Base-by-base conservation (phyloP, 2,113 vertebrate species). In the Tenebrosternarchus preto region DNA sequence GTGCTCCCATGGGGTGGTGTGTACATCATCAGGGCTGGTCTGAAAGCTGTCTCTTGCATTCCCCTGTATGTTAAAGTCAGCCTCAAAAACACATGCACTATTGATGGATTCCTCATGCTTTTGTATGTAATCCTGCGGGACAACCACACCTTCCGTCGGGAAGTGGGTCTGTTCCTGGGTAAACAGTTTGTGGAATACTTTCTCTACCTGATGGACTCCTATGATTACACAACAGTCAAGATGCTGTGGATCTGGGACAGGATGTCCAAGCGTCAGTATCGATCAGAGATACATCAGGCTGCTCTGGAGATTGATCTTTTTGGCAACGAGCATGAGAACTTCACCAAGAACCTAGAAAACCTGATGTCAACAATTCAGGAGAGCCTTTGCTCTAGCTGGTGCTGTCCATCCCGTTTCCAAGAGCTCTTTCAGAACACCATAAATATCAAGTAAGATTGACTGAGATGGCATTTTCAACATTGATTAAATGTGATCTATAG, bases 191-290 rank as follows among this genome's bases (percentile, higher is more conserved):
- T 96, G 73, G 93, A 96, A 79, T 92, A 92, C 80, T 96, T 96
- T 88, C 94, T 96, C 39, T 91, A 95, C 86, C 91, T 96, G 86
- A 96, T 96, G 95, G 95, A 96, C 88, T 94, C 93, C 59, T 96
- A 92, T 56, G 93, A 94, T 87, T 96, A 95, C 90, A 94, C 95
- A 84, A 95, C 94, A 0, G 95, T 96, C 68, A 96, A 96, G 91
- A 92, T 96, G 84, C 90, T 96, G 88, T 96, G 95, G 95, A 96
- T 96, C 86, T 94, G 94, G 95, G 94, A 95, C 91, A 91, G 94
- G 87, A 96, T 96, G 95, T 95, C 94, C 56, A 96, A 94, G 84
- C 90, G 89, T 25, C 95, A 96, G 82, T 96, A 96, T 88, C 94
- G 93, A 86, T 94, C 95, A 2, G 90, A 92, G 86, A 89, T 96